These are phyloP conservation scores for Melanophora roralis DNA, from an alignment of 2,888 invertebrate species.

Conservation along the genomic window DNA sequence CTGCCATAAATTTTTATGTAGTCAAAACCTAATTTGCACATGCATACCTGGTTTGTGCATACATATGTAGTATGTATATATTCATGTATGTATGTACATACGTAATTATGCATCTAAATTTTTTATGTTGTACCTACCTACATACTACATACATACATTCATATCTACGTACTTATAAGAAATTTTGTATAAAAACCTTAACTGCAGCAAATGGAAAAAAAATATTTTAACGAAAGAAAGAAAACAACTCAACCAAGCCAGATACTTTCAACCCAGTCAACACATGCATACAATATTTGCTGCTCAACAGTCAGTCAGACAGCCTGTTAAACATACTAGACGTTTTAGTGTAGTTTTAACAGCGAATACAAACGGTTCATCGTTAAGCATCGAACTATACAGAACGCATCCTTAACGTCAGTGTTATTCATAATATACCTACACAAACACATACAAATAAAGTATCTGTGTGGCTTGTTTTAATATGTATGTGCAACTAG, in stretches of 20 bases:
- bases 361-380: conserved; percentile 60
- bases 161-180: background rate
- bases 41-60: no score
- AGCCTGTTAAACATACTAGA: conserved; percentile 33
- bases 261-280: background rate
- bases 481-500: background rate
- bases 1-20: background rate
- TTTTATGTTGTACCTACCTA: no score
- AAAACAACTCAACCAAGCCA: background rate
- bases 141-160: background rate
- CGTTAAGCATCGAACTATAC: background rate
- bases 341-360: conserved; percentile 62
- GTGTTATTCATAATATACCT: background rate
- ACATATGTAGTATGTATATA: background rate
- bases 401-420: conserved; percentile 12
- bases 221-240: no score
- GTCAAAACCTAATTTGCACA: background rate
- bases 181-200: background rate
- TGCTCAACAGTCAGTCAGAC: conserved; percentile 35
- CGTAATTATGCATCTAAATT: background rate
- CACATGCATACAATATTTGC: background rate
- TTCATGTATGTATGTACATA: background rate
- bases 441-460: background rate
- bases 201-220: conserved; percentile 34
- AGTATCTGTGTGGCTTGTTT: background rate